Evolutionary conservation across 2,797 vertebrate species (phyloP).

Genomic region (Apogon hyalosoma): DNA sequence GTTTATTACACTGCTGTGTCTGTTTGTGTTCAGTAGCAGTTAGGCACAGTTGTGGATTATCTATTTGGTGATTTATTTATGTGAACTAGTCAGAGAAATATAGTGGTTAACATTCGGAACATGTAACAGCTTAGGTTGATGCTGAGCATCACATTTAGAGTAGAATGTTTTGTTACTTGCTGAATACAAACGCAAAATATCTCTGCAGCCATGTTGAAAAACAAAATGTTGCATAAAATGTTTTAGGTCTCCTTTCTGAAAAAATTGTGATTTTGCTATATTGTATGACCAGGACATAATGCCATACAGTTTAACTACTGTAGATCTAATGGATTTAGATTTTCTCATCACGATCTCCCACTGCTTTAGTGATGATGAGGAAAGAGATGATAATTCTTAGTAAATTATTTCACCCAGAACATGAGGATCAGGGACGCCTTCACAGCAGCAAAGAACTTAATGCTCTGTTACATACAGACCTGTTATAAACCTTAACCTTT

Average conservation of each 20-base stretch:
- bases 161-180: constrained; percentile 64
- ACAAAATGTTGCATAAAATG: constrained; percentile 53
- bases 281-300: constrained; percentile 45
- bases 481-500: constrained; percentile 31
- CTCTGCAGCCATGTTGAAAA: constrained; percentile 59
- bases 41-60: constrained; percentile 80
- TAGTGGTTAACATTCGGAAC: constrained; percentile 73
- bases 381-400: constrained; percentile 33
- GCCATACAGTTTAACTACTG: constrained; percentile 50
- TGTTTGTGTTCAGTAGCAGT: constrained; percentile 81
- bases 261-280: constrained; percentile 50
- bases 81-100: constrained; percentile 77
- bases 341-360: constrained; percentile 33
- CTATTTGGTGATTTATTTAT: constrained; percentile 83
- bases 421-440: constrained; percentile 69
- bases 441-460: constrained; percentile 45
- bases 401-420: constrained; percentile 51
- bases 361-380: constrained; percentile 22
- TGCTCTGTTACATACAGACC: constrained; percentile 37
- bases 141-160: constrained; percentile 78
- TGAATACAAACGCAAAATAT: constrained; percentile 51
- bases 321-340: constrained; percentile 45
- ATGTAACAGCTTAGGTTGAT: constrained; percentile 73
- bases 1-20: constrained; percentile 81
- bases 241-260: constrained; percentile 56